These are phyloP conservation scores for Neomonachus schauinslandi DNA, from an alignment of 2,113 vertebrate species.

Conservation along the genomic window DNA sequence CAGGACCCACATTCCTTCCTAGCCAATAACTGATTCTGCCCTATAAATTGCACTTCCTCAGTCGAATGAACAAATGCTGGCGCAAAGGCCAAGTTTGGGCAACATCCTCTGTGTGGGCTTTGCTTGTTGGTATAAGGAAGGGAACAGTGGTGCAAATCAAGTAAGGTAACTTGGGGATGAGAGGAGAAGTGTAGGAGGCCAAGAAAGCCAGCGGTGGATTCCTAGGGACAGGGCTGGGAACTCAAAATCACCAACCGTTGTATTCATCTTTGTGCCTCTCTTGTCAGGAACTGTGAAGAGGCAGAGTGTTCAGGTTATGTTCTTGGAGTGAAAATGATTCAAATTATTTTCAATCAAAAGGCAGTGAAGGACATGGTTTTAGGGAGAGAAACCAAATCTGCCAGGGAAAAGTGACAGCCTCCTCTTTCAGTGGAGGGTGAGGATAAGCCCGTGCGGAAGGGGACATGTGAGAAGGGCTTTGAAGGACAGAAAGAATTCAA, in stretches of 20 bases:
- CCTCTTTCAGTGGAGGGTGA: background rate
- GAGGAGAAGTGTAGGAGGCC: background rate
- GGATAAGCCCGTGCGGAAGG: background rate
- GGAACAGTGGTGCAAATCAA: background rate
- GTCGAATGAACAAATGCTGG: background rate
- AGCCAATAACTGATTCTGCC: rapidly evolving
- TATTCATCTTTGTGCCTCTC: background rate
- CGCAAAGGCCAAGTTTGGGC: background rate
- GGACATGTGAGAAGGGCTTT: background rate
- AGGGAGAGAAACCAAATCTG: background rate
- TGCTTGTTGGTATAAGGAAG: background rate
- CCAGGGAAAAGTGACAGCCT: background rate
- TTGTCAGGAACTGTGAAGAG: background rate
- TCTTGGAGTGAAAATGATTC: background rate
- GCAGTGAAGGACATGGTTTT: background rate
- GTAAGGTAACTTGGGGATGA: background rate
- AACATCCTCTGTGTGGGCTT: background rate
- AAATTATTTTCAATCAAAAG: background rate
- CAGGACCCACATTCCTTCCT: background rate
- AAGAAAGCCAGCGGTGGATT: background rate
- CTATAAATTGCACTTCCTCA: background rate
- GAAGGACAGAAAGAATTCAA: background rate
- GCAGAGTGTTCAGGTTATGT: background rate
- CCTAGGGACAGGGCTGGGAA: background rate
- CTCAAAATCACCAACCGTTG: background rate